phyloP scores from a whole-genome alignment of 2,888 invertebrate species.

The Acheta domesticus region DNA sequence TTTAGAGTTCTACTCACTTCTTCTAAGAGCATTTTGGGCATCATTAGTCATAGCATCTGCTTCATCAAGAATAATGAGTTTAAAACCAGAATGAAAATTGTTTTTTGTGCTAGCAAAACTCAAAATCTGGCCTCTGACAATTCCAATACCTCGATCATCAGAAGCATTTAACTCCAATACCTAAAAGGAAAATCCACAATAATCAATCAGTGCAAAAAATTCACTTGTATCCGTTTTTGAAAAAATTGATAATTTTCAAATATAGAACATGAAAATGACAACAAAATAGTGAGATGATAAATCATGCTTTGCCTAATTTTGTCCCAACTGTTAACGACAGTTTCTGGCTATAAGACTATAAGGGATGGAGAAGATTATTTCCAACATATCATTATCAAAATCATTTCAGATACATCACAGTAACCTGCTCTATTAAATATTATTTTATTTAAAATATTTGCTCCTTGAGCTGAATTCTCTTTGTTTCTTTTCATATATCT shows the following conservation, averaged over 20 bases:
- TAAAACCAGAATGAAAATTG: conserved; percentile 89
- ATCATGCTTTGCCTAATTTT: no score
- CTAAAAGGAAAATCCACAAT: conserved; percentile 49
- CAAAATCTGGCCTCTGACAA: conserved; percentile 88
- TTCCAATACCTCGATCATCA: conserved; percentile 95
- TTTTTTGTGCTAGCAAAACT: conserved; percentile 96
- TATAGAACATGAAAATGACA: not conserved
- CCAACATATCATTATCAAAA: no score
- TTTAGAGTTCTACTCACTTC: conserved; percentile 62
- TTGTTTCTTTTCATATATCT: no score
- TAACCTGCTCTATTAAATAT: no score
- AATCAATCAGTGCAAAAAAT: conserved; percentile 23
- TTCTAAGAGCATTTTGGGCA: conserved; percentile 95
- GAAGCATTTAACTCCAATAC: conserved; percentile 93
- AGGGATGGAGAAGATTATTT: no score
- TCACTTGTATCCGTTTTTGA: not conserved
- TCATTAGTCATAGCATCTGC: conserved; percentile 99
- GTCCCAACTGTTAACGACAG: no score
- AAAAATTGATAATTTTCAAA: not conserved
- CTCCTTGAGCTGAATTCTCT: no score
- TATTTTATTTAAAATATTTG: no score
- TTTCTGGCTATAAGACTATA: no score
- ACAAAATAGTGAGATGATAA: not conserved
- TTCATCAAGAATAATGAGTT: conserved; percentile 95
- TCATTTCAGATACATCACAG: no score